phyloP scores from a whole-genome alignment of 2,888 invertebrate species.

The Drosophila sordidula region DNA sequence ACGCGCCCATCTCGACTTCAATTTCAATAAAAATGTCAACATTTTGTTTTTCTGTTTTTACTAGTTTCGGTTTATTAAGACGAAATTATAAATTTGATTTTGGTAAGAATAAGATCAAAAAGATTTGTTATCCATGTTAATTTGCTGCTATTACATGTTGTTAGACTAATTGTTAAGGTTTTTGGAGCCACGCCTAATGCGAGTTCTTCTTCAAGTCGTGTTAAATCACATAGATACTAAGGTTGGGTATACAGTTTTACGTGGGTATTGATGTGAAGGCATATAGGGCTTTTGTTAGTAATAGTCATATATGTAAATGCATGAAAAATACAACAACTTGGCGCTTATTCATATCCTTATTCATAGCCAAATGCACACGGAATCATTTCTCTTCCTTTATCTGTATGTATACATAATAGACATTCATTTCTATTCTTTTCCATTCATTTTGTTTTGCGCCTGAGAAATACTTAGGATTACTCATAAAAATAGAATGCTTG shows the following conservation, averaged over 20 bases:
- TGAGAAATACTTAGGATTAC: slow-evolving; percentile 18
- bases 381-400: not conserved
- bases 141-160: slow-evolving; percentile 31
- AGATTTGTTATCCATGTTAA: slow-evolving; percentile 35
- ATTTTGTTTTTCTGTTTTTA: slow-evolving; percentile 3
- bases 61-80: slow-evolving; percentile 66
- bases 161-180: slow-evolving; percentile 21
- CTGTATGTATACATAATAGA: slow-evolving; percentile 1
- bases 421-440: not conserved
- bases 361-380: slow-evolving; percentile 7
- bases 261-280: slow-evolving; percentile 4
- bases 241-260: slow-evolving; percentile 11
- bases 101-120: slow-evolving; percentile 34
- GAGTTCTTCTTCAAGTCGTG: slow-evolving; percentile 20
- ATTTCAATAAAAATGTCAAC: not conserved
- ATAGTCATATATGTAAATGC: slow-evolving; percentile 38
- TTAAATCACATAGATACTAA: slow-evolving; percentile 24
- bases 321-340: slow-evolving; percentile 46
- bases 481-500: slow-evolving; percentile 20
- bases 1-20: too few species aligned
- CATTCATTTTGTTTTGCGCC: not conserved
- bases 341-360: slow-evolving; percentile 18
- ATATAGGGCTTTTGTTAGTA: slow-evolving; percentile 7
- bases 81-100: slow-evolving; percentile 59
- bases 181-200: slow-evolving; percentile 21